Percentiles rank a stretch among this genome's conserved stretches.
Evolutionary conservation across 2,888 invertebrate species (phyloP).

Genomic region (Hyalella azteca): DNA sequence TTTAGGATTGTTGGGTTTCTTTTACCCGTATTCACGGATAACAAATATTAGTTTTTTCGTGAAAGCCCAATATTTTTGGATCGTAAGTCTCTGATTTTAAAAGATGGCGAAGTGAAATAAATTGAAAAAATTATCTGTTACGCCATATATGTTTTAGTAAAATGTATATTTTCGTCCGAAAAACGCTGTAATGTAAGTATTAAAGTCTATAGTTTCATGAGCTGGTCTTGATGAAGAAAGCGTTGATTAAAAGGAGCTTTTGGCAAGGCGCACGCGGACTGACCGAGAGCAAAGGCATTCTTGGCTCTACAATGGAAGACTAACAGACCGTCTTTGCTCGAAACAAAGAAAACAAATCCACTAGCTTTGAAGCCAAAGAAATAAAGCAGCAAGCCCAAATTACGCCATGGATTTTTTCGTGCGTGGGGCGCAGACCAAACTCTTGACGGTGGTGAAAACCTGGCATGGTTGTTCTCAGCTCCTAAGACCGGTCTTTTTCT

Average conservation of each 20-base stretch:
- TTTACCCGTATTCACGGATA: no score
- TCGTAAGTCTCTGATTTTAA: background rate
- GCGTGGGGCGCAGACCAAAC: no score
- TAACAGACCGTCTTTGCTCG: background rate
- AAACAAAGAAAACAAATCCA: slow-evolving; percentile 22
- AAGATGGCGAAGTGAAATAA: background rate
- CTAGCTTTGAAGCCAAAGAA: slow-evolving; percentile 9
- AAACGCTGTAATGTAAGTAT: background rate
- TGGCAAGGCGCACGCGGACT: background rate
- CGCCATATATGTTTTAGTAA: background rate
- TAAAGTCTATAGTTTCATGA: background rate
- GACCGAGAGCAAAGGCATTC: background rate
- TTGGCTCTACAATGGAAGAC: background rate
- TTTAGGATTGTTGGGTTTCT: no score
- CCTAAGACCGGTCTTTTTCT: no score
- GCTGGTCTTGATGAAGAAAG: background rate
- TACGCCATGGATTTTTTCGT: no score
- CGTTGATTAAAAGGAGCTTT: background rate
- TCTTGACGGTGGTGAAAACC: no score
- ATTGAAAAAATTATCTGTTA: background rate
- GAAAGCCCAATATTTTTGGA: background rate
- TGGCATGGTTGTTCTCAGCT: no score
- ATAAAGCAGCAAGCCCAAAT: no score
- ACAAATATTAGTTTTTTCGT: background rate
- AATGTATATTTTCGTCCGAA: background rate